phyloP scores from a whole-genome alignment of 2,888 invertebrate species.

The Beris chalybata region DNA sequence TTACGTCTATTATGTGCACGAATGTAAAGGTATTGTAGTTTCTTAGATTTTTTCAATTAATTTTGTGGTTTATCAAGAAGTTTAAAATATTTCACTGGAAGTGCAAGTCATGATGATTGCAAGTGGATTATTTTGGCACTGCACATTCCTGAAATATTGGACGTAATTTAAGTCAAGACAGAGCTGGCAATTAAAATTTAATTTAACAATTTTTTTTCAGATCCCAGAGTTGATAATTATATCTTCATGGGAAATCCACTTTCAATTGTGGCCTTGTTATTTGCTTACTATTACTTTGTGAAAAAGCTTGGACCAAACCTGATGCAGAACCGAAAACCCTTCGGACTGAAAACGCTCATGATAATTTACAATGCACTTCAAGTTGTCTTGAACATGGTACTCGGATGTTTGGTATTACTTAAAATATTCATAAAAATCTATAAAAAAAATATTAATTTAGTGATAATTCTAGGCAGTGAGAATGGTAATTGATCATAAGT shows the following conservation, averaged over 20 bases:
- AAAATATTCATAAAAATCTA: not conserved
- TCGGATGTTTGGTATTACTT: conserved; percentile 56
- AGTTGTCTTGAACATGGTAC: conserved; percentile 61
- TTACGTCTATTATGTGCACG: no score
- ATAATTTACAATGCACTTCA: conserved; percentile 69
- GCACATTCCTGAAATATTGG: no score
- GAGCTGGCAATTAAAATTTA: no score
- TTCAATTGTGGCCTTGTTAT: conserved; percentile 60
- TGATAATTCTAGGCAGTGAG: not conserved
- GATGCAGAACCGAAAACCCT: conserved; percentile 68
- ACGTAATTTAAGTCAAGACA: no score
- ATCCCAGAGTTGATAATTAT: conserved; percentile 66
- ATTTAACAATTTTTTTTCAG: conserved; percentile 50
- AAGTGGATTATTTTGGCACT: no score
- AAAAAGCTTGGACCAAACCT: conserved; percentile 67
- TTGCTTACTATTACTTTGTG: conserved; percentile 68
- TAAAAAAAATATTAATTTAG: no score
- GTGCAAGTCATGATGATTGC: no score
- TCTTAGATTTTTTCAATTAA: no score
- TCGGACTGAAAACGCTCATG: conserved; percentile 64
- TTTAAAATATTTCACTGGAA: no score
- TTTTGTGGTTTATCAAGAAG: no score
- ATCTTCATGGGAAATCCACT: conserved; percentile 67
- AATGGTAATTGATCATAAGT: not conserved
- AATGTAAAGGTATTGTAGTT: no score